Evolutionary conservation across 1,140 invertebrate genomes (phyloP).

Genomic region (Physella acuta): DNA sequence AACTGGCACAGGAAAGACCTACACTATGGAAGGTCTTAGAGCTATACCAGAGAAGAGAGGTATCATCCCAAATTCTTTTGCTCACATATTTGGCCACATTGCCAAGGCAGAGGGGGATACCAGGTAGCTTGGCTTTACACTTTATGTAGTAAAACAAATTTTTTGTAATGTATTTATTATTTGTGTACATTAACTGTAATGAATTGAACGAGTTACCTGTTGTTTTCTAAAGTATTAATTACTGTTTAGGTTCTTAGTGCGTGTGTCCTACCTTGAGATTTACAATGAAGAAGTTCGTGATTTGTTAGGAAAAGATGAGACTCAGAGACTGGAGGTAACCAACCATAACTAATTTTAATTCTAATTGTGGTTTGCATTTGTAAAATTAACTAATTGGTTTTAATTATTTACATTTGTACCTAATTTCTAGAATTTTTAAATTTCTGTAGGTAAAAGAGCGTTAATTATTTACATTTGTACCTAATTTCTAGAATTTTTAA

Average conservation of each 20-base stretch:
- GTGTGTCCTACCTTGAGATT: slow-evolving; percentile 92
- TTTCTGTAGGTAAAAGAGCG: slow-evolving; percentile 70
- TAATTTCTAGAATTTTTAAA: not conserved
- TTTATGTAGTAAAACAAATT: not conserved
- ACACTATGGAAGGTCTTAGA: slow-evolving; percentile 92
- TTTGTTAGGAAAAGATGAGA: slow-evolving; percentile 86
- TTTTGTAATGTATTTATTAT: slow-evolving; percentile 7
- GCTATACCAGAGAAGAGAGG: slow-evolving; percentile 62
- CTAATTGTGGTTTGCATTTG: not conserved
- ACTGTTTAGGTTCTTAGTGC: slow-evolving; percentile 70
- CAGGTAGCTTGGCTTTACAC: slow-evolving; percentile 47
- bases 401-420: not conserved
- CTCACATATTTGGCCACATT: slow-evolving; percentile 63
- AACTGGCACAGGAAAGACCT: slow-evolving; percentile 97
- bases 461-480: not conserved
- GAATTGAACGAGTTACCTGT: no score
- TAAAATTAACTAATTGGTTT: no score
- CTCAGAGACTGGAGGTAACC: slow-evolving; percentile 62
- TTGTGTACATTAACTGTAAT: no score
- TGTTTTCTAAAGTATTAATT: no score
- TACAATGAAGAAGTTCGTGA: slow-evolving; percentile 98
- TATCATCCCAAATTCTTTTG: slow-evolving; percentile 65
- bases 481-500: not conserved
- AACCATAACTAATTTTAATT: not conserved
- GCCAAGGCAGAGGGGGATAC: slow-evolving; percentile 79